Evolutionary conservation across 2,797 vertebrate species (phyloP).

Genomic region (Sus cebifrons): DNA sequence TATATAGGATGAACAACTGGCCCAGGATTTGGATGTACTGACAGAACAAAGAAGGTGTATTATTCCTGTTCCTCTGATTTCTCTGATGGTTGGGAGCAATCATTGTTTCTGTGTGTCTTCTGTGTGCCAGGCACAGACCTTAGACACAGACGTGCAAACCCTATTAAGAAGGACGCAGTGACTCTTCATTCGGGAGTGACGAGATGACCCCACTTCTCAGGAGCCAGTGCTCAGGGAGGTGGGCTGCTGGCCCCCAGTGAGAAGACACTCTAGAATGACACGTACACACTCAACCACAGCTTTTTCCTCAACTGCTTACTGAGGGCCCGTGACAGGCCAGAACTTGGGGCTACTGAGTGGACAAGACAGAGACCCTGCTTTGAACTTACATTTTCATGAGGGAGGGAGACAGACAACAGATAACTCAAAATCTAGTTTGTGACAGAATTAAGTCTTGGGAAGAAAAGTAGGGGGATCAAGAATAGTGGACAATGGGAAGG

Average conservation of each 20-base stretch:
- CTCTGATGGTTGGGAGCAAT: neutral
- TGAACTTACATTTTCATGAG: neutral
- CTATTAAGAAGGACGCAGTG: neutral
- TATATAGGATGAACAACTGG: neutral
- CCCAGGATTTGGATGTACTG: neutral
- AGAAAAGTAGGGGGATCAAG: neutral
- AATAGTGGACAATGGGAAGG: neutral
- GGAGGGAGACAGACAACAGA: neutral
- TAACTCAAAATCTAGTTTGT: neutral
- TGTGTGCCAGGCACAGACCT: neutral
- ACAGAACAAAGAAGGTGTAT: neutral
- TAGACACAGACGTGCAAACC: neutral
- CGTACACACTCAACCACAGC: neutral
- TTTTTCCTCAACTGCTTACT: neutral
- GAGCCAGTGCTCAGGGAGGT: neutral
- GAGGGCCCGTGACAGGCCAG: neutral
- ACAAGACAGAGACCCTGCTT: neutral
- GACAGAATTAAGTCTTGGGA: neutral
- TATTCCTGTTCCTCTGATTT: slow-evolving; percentile 41
- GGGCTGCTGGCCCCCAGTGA: neutral
- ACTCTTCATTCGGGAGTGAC: neutral
- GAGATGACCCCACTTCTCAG: neutral
- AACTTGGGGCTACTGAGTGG: neutral
- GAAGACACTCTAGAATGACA: neutral
- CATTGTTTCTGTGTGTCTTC: neutral